Evolutionary conservation across 2,888 invertebrate genomes (phyloP), one percentile per base, ranked within the genome.

Genomic region (Drosophila austrosaltans): DNA sequence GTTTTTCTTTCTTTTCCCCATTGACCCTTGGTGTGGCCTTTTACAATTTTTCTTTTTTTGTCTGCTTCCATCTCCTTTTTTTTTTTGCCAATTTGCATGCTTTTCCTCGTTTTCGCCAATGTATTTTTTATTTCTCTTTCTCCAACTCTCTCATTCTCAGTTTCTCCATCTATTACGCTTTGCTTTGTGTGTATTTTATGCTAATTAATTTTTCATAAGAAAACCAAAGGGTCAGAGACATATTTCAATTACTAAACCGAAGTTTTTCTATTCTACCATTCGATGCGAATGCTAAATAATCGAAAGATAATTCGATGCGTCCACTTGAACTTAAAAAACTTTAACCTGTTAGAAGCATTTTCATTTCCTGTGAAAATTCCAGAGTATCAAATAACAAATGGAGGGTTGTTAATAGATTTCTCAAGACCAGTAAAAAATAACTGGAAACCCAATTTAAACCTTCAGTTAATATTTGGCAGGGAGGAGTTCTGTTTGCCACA

Each of bases 171-270:
- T 64, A 20, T 70, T 30, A n/a, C 44, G 2, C 44, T 44, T 48
- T n/a, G 2, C 3, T 25, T 10, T 48, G 25, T 75, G 80, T 83
- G 78, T 78, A 60, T 77, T 86, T 79, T 75, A 79, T 83, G 84
- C 75, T 81, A 89, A 85, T 85, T 85, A 87, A 83, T 87, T 89
- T 83, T 74, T 64, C 54, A 72, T 63, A 54, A 48, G 59, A 64
- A 42, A 54, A 70, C 36, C 25, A 48, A 28, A 48, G 48, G 48
- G 48, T 48, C 48, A 25, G 48, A 12, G 48, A 10, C 25, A 25
- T 22, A 25, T 48, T 25, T 4, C 22, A 22, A 25, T 48, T 48
- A 48, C 48, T 25, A 22, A 48, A 22, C 8, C 10, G 16, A 48
- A 48, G 22, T 48, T 48, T 48, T 48, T 48, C 25, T 22, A 12